Evolutionary conservation across 1,140 invertebrate species (phyloP).

Genomic region (Bilobella aurantiaca): DNA sequence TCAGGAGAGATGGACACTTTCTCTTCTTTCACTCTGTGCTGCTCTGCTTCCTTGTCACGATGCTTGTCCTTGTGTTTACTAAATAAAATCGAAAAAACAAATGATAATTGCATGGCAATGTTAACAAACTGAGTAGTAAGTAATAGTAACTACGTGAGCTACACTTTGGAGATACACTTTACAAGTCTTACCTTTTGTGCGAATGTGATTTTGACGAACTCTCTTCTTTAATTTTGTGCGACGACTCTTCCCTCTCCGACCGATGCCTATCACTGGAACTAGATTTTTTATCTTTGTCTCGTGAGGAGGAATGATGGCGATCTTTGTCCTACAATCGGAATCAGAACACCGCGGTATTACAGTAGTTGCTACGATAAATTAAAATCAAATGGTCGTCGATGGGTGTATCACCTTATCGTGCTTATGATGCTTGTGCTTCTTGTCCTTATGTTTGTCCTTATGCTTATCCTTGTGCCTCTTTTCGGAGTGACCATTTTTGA

Average conservation of each 20-base stretch:
- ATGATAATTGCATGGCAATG: too few species aligned
- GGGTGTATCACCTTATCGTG: constrained; percentile 43
- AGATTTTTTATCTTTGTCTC: constrained; percentile 30
- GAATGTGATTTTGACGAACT: neutral
- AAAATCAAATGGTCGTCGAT: constrained; percentile 46
- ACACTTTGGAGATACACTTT: too few species aligned
- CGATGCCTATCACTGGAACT: constrained; percentile 18
- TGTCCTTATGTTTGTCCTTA: constrained; percentile 33
- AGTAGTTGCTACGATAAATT: constrained; percentile 38
- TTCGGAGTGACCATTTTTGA: constrained; percentile 33
- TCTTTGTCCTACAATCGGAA: constrained; percentile 5
- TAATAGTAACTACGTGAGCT: too few species aligned
- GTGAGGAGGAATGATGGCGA: constrained; percentile 36
- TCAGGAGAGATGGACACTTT: constrained; percentile 40
- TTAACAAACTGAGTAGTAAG: too few species aligned
- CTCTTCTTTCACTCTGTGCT: constrained; percentile 49
- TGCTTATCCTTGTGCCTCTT: constrained; percentile 39
- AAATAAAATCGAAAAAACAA: too few species aligned
- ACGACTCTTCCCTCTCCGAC: constrained; percentile 45
- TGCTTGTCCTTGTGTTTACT: constrained; percentile 34
- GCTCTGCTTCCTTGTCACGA: constrained; percentile 23
- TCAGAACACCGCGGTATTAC: too few species aligned
- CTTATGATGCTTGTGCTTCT: constrained; percentile 36
- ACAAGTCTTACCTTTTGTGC: neutral
- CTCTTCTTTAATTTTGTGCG: constrained; percentile 34